Base-by-base conservation (phyloP, 2,797 vertebrate species). In the Paramormyrops hopkinsi region DNA sequence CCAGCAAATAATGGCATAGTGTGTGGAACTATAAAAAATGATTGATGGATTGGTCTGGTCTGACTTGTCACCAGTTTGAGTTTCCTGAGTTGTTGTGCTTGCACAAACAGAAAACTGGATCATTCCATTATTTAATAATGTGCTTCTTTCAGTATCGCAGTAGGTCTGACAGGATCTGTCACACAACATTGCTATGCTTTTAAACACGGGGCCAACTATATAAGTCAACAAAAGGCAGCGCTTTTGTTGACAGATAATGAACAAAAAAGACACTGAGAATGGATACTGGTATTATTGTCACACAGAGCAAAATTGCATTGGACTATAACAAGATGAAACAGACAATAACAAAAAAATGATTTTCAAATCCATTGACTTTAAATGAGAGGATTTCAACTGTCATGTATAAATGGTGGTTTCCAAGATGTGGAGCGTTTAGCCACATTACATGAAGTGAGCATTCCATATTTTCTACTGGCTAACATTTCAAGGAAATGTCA, bases 91-190 rank as follows among this genome's bases (percentile, higher is more conserved):
- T 92, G 92, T 90, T 92, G 91, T 14, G 90, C 93, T 90, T 92
- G 90, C 91, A 37, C 90, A 93, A 87, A 91, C 91, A 90, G 92
- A 93, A 93, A 89, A 92, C 91, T 90, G 92, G 76, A 90, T 92
- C 86, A 90, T 92, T 94, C 90, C 91, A 92, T 93, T 90, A 91
- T 94, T 92, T 90, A 91, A 41, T 44, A 44, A 79, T 90, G 88
- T 88, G 48, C 86, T 89, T 90, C 90, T 92, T 95, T 79, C 17
- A 44, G 73, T 79, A 53, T 84, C 91, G 93, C 93, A 95, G 94
- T 93, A 91, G 90, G 79, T 90, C 86, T 94, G 95, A 95, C 93
- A 95, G 93, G 53, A 83, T 91, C 92, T 93, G 94, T 95, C 94
- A 93, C 86, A 91, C 87, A 50, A 25, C 22, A 89, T 76, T 86